A percentile compares a stretch with the other conserved stretches of the same genome.
phyloP scores from a whole-genome alignment of 2,888 invertebrate species.

The Phytoseiulus persimilis region DNA sequence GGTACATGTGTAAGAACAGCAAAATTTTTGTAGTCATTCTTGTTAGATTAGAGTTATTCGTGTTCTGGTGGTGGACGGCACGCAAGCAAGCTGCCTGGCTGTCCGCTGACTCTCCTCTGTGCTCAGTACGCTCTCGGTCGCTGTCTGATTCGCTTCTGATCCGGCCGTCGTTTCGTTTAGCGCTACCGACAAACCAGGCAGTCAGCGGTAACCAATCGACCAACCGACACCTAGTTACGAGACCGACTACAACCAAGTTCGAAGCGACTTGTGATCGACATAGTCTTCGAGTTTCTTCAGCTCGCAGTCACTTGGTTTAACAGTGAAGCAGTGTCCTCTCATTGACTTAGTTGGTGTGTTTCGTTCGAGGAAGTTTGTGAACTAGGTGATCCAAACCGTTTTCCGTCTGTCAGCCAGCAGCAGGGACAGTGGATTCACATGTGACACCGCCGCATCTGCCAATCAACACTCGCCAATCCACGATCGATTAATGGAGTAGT shows the following conservation, averaged over 20 bases:
- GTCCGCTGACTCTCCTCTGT: conserved; percentile 34
- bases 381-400: background rate
- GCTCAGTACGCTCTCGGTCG: conserved; percentile 36
- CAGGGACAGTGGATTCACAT: background rate
- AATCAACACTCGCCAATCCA: background rate
- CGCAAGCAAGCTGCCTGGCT: conserved; percentile 27
- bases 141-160: conserved; percentile 25
- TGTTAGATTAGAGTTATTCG: conserved; percentile 39
- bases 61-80: conserved; percentile 38
- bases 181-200: background rate
- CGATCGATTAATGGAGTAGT: background rate
- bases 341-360: background rate
- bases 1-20: conserved; percentile 39
- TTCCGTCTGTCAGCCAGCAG: too few species aligned
- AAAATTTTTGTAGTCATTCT: conserved; percentile 39
- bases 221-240: background rate
- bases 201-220: background rate
- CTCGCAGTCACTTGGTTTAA: background rate
- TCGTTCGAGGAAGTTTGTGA: background rate
- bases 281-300: background rate
- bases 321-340: background rate
- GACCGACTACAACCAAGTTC: background rate
- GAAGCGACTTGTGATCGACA: background rate
- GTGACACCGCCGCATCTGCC: background rate
- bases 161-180: conserved; percentile 18